Base-by-base conservation (phyloP, 2,797 vertebrate genomes). In the Sylvilagus floridanus region DNA sequence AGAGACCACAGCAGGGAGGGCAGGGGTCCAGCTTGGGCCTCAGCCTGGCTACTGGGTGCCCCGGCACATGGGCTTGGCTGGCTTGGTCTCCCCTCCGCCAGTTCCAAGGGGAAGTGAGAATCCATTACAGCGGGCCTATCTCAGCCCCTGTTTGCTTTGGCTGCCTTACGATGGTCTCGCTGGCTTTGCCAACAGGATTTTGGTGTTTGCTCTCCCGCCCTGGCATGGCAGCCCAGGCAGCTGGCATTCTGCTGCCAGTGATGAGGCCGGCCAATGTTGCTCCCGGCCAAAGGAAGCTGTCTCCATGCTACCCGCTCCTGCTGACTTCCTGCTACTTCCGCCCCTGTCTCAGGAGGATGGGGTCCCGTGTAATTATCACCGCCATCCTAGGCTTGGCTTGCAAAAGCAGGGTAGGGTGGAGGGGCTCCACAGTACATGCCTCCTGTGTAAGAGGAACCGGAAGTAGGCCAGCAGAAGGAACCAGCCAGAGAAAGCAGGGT, bases 121-220 rank as follows among this genome's bases (percentile, higher is more conserved):
- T 52, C 62, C 24, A 0, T 7, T 50, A 71, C 22, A 28, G 71
- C 4, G 7, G 90, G 65, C 73, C 66, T 63, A 88, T 82, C 90
- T 96, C 78, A 24, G 88, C 66, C 65, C 32, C 75, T 96, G 89
- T 97, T 97, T 97, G 94, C 82, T 94, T 97, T 97, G 96, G 97
- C 96, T 77, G 91, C 4, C 0, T 66, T 30, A 66, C 26, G 88
- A 93, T 75, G 83, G 65, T 63, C 82, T 75, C 54, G 32, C 88
- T 57, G 81, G 60, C 75, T 94, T 83, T 97, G 97, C 97, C 96
- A 97, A 97, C 97, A 97, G 97, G 97, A 97, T 97, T 97, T 95
- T 4, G 63, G 91, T 97, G 92, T 97, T 97, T 97, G 95, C 89
- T 96, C 24, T 97, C 95, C 94, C 3, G 1, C 87, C 42, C 97